Conservation (phyloP, 92 coral and sea anemone species). For the Montipora capitata region DNA sequence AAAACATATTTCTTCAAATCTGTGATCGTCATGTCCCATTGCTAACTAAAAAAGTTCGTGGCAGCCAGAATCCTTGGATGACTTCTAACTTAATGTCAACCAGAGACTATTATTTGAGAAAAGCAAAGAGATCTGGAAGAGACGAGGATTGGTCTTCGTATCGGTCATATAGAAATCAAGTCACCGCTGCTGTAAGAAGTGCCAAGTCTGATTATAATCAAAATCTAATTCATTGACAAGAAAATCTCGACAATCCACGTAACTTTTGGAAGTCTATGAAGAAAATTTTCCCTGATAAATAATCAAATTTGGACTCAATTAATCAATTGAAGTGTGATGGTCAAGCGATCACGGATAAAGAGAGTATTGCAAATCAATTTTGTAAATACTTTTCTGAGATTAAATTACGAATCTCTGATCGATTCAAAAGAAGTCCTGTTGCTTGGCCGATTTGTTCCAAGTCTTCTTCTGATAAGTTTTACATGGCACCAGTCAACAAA, state of each 20-base stretch:
- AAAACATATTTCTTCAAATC: conserved; percentile 42
- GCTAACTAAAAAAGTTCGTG: conserved; percentile 44
- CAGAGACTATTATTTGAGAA: conserved; percentile 19
- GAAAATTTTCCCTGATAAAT: neutral
- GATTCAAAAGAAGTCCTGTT: too few species aligned
- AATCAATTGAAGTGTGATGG: neutral
- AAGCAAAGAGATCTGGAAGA: conserved; percentile 17
- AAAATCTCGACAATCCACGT: conserved; percentile 34
- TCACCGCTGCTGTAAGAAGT: conserved; percentile 23
- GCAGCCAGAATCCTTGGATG: conserved; percentile 33
- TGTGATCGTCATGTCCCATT: conserved; percentile 55
- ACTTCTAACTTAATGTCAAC: conserved; percentile 10
- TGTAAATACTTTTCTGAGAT: too few species aligned
- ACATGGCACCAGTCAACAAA: conserved; percentile 27
- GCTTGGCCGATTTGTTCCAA: too few species aligned
- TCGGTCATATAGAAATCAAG: conserved; percentile 10
- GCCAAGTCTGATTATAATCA: conserved; percentile 31
- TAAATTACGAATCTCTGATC: too few species aligned
- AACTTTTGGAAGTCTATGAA: neutral
- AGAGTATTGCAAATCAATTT: too few species aligned
- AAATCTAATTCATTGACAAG: conserved; percentile 7
- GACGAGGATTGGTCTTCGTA: conserved; percentile 13
- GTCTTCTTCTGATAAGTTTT: neutral
- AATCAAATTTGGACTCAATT: conserved; percentile 2
- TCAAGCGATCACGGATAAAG: too few species aligned